Evolutionary conservation across 2,797 vertebrate species (phyloP).

Genomic region (Sebastes hubbsi): DNA sequence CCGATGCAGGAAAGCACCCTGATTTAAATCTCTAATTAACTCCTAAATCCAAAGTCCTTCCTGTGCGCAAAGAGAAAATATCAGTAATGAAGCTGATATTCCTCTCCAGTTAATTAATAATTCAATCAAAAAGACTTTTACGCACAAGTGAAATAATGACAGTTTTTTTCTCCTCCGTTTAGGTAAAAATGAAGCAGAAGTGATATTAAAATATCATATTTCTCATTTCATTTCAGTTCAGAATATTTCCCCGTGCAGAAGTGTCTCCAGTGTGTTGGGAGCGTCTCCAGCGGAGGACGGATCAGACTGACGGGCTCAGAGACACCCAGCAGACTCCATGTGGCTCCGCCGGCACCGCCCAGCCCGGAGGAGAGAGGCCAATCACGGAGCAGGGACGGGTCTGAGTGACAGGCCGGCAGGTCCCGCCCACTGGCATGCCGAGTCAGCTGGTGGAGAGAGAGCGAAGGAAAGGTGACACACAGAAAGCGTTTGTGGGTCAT

Average conservation of each 20-base stretch:
- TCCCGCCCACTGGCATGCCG: slow-evolving; percentile 52
- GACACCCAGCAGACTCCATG: slow-evolving; percentile 63
- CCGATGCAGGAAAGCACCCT: not conserved
- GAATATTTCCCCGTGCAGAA: not conserved
- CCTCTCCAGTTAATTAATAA: not conserved
- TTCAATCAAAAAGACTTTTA: slow-evolving; percentile 18
- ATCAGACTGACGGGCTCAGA: slow-evolving; percentile 53
- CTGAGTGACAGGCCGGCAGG: slow-evolving; percentile 7
- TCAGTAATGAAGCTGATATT: not conserved
- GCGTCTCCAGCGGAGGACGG: slow-evolving; percentile 51
- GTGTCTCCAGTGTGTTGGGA: slow-evolving; percentile 23
- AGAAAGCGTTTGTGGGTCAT: not conserved
- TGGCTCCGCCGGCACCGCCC: slow-evolving; percentile 65
- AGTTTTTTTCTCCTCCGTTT: not conserved
- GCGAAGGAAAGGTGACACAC: not conserved
- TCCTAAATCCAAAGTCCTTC: not conserved
- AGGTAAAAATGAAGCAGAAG: not conserved
- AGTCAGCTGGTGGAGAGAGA: slow-evolving; percentile 14
- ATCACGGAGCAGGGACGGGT: slow-evolving; percentile 28
- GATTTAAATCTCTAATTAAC: not conserved
- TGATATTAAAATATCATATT: not conserved
- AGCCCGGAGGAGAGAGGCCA: slow-evolving; percentile 42
- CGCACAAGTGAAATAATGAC: not conserved
- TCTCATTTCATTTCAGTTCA: not conserved
- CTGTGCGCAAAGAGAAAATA: not conserved